These are phyloP conservation scores for Sarotherodon lohbergeri DNA, from an alignment of 2,113 vertebrate species.

Conservation along the genomic window DNA sequence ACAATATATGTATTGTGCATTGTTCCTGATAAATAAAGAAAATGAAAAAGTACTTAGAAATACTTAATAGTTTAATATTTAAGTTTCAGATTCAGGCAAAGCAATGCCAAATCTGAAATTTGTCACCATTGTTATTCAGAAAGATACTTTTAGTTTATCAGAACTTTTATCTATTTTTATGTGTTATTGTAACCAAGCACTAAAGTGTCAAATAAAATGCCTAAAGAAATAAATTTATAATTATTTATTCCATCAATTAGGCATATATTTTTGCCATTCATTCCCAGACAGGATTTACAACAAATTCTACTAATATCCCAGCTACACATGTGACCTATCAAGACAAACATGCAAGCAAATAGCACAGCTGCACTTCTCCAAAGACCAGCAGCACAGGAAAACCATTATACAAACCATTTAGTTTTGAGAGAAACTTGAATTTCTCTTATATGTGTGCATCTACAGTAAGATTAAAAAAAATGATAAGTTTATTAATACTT, in stretches of 20 bases:
- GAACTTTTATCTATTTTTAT: background rate
- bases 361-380: background rate
- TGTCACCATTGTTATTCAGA: background rate
- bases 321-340: background rate
- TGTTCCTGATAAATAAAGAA: background rate
- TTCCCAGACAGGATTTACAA: background rate
- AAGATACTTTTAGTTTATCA: background rate
- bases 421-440: background rate
- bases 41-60: background rate
- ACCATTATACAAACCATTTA: background rate
- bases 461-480: background rate
- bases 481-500: rapidly evolving
- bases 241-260: background rate
- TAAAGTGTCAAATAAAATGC: no score
- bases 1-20: background rate
- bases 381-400: background rate
- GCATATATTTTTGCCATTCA: background rate
- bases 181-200: background rate
- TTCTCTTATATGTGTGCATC: background rate
- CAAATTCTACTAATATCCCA: rapidly evolving
- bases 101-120: background rate
- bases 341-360: background rate
- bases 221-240: background rate
- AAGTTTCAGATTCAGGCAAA: background rate
- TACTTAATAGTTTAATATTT: no score